These are phyloP conservation scores for Vanessa cardui DNA, from an alignment of 2,888 invertebrate species.

Conservation along the genomic window DNA sequence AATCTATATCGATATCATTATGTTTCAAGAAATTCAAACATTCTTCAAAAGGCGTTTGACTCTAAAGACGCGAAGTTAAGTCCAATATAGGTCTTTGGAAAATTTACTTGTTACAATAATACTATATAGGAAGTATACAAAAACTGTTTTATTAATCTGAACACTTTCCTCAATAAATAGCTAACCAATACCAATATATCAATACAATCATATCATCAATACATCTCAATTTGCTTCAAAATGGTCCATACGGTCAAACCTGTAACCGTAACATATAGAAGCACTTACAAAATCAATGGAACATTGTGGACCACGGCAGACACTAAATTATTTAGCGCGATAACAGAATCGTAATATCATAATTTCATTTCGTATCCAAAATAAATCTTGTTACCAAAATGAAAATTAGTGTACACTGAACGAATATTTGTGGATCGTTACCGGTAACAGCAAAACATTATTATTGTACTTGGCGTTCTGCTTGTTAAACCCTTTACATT, in stretches of 20 bases:
- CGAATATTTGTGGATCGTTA: conserved; percentile 6
- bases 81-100: too few species aligned
- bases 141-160: too few species aligned
- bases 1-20: too few species aligned
- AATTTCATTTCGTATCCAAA: conserved; percentile 13
- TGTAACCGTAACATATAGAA: not conserved
- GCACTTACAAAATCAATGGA: not conserved
- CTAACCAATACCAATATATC: too few species aligned
- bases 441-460: conserved; percentile 1
- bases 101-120: too few species aligned
- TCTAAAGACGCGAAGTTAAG: too few species aligned
- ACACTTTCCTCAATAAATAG: not conserved
- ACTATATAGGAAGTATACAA: too few species aligned
- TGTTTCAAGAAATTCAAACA: too few species aligned
- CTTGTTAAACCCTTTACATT: conserved; percentile 8
- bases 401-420: conserved; percentile 18
- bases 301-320: conserved; percentile 6
- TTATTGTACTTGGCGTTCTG: not conserved
- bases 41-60: too few species aligned
- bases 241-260: too few species aligned
- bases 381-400: conserved; percentile 23
- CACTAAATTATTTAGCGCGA: conserved; percentile 14
- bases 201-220: too few species aligned
- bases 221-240: too few species aligned
- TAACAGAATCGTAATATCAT: conserved; percentile 18